These are phyloP conservation scores for Xiphorhynchus erythropygius DNA, from an alignment of 2,797 vertebrate genomes.

Conservation along the genomic window DNA sequence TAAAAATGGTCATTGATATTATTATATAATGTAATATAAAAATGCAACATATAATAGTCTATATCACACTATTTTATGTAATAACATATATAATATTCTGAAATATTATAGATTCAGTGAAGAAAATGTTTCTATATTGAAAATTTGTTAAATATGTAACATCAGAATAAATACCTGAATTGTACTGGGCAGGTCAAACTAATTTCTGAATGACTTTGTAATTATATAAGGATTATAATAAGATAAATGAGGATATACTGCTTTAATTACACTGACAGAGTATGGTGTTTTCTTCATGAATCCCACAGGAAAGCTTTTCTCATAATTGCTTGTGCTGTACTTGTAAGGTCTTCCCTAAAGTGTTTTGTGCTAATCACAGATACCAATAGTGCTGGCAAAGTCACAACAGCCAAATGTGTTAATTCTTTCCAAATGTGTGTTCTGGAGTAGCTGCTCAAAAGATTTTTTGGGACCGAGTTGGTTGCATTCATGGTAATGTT, in stretches of 20 bases:
- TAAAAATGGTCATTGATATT: neutral
- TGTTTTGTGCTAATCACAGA: neutral
- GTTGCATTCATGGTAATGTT: neutral
- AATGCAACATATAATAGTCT: neutral
- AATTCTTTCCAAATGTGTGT: neutral
- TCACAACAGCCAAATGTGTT: neutral
- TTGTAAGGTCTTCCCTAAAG: neutral
- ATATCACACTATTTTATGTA: neutral
- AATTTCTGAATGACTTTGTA: neutral
- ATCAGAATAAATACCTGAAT: neutral
- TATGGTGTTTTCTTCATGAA: neutral
- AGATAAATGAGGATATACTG: neutral
- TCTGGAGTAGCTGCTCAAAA: neutral
- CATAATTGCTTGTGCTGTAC: neutral
- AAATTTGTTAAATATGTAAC: neutral
- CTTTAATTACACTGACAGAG: neutral
- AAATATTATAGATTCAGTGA: neutral
- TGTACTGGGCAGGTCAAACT: neutral
- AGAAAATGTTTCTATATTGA: neutral
- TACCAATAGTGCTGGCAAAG: neutral
- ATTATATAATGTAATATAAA: neutral
- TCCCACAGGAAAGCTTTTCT: neutral
- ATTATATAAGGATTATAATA: neutral
- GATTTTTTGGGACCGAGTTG: neutral
- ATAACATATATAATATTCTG: neutral